Conservation (phyloP, 1,140 invertebrate genomes). For the Parasteatoda tepidariorum region DNA sequence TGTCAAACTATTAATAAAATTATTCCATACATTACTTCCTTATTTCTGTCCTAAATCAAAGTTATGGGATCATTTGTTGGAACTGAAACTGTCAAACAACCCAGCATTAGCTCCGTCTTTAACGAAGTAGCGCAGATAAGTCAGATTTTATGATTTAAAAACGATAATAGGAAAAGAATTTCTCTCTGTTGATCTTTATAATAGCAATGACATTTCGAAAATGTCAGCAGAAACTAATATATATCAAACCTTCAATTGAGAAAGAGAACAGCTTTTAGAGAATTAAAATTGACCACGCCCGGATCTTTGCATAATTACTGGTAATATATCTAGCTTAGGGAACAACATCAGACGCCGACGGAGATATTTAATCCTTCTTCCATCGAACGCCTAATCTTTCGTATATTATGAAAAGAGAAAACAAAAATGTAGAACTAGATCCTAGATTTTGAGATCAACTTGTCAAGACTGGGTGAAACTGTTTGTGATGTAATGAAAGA, state of each 20-base stretch:
- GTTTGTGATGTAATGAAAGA: constrained; percentile 22
- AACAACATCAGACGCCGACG: background rate
- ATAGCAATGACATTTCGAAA: background rate
- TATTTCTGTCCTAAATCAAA: too few species aligned
- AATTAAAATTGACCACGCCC: constrained; percentile 37
- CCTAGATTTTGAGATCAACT: constrained; percentile 21
- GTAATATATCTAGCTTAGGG: constrained; percentile 50
- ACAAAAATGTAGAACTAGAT: background rate
- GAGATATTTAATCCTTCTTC: constrained; percentile 5
- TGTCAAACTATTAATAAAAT: too few species aligned
- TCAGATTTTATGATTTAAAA: too few species aligned
- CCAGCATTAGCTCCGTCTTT: too few species aligned
- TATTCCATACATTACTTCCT: too few species aligned
- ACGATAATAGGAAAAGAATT: too few species aligned
- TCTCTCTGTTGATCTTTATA: background rate
- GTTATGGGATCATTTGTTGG: too few species aligned
- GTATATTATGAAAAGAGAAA: background rate
- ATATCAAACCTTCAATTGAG: background rate
- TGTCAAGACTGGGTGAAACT: constrained; percentile 26
- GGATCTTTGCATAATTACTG: constrained; percentile 41
- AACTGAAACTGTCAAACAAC: too few species aligned
- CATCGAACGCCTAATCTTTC: background rate
- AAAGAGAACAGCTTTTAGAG: constrained; percentile 15
- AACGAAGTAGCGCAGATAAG: too few species aligned
- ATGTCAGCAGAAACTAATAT: background rate